Conservation (phyloP, 1,140 invertebrate species). For the Anagrus nilaparvatae region DNA sequence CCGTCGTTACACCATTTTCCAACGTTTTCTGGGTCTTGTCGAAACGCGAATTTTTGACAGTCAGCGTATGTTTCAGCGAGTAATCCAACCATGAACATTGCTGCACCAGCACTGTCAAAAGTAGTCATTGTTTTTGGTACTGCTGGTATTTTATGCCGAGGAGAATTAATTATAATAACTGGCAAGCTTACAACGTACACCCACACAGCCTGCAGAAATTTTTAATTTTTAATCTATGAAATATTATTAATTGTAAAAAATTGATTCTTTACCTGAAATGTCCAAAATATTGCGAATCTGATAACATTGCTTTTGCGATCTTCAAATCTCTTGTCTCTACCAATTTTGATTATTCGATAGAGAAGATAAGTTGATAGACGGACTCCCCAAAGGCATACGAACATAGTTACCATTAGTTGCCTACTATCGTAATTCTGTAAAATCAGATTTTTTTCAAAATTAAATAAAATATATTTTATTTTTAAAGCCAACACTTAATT, state of each 20-base stretch:
- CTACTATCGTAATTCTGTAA: slow-evolving; percentile 68
- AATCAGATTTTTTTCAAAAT: too few relatives aligned
- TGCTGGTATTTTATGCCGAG: slow-evolving; percentile 63
- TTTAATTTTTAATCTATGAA: not conserved
- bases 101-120: slow-evolving; percentile 72
- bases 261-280: slow-evolving; percentile 60
- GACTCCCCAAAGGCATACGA: slow-evolving; percentile 76
- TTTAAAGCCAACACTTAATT: too few relatives aligned
- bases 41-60: slow-evolving; percentile 82
- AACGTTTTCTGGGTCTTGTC: slow-evolving; percentile 74
- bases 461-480: too few relatives aligned
- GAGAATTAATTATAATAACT: slow-evolving; percentile 84
- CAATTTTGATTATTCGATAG: slow-evolving; percentile 80
- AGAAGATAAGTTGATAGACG: slow-evolving; percentile 76
- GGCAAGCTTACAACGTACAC: slow-evolving; percentile 85
- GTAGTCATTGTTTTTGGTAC: slow-evolving; percentile 74
- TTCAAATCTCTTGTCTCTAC: slow-evolving; percentile 81
- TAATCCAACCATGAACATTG: slow-evolving; percentile 73
- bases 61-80: slow-evolving; percentile 82
- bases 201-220: slow-evolving; percentile 69
- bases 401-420: slow-evolving; percentile 78
- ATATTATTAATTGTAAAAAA: slow-evolving; percentile 5
- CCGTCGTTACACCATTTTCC: slow-evolving; percentile 85
- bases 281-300: slow-evolving; percentile 82
- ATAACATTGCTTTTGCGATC: slow-evolving; percentile 78